A percentile compares a stretch with the other conserved stretches of the same genome.
phyloP scores from a whole-genome alignment of 1,140 invertebrate genomes.

The Anastrepha ludens region DNA sequence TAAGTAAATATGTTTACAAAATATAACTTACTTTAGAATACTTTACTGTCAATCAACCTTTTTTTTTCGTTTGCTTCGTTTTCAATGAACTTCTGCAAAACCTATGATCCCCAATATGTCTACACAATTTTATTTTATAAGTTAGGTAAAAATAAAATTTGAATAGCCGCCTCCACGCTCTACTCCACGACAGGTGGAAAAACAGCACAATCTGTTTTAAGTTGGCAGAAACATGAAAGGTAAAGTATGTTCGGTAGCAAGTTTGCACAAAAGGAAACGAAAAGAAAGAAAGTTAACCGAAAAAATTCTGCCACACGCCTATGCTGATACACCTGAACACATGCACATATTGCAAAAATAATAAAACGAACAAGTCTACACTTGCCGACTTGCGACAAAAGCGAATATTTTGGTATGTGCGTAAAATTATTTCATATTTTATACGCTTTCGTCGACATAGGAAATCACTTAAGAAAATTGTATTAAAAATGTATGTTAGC shows the following conservation, averaged over 20 bases:
- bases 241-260: constrained; percentile 1
- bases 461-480: constrained; percentile 47
- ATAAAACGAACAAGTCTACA: too few relatives aligned
- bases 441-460: neutral
- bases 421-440: neutral
- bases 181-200: neutral
- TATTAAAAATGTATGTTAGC: constrained; percentile 8
- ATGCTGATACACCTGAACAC: neutral
- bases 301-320: neutral
- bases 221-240: constrained; percentile 9
- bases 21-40: neutral
- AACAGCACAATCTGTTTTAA: neutral
- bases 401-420: too few relatives aligned
- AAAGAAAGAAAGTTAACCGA: neutral
- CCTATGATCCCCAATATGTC: neutral
- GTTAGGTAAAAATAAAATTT: neutral
- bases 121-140: too few relatives aligned
- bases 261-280: neutral
- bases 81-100: neutral
- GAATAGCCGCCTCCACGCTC: neutral
- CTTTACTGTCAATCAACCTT: neutral
- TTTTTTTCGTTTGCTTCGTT: neutral
- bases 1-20: too few relatives aligned
- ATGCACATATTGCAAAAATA: too few relatives aligned
- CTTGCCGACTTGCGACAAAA: too few relatives aligned